Base-by-base conservation (phyloP, 2,888 invertebrate genomes). In the Hypena proboscidalis region DNA sequence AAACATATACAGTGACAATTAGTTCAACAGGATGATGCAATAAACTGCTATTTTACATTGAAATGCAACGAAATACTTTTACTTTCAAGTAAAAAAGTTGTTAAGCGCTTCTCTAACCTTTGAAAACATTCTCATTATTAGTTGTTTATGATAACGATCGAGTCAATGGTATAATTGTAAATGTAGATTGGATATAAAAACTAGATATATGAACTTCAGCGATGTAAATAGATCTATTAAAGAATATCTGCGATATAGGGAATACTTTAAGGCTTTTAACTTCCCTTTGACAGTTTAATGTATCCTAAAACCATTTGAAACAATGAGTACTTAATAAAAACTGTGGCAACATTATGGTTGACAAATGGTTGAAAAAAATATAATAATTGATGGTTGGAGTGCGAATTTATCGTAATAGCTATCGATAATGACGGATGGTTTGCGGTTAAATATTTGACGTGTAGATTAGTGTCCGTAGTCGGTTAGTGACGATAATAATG, bases 361-460 rank as follows among this genome's bases (percentile, higher is more conserved):
- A 88, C 83, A 83, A 86, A 87, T 83, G 77, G 77, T 67, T 73
- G 70, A 80, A 84, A 82, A 80, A 81, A 36, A 72, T 62, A 66
- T 61, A 50, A 74, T 82, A 85, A 85, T 85, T 85, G 77, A 72
- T 73, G 70, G 67, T 70, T 63, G 78, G 79, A 59, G 80, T 73
- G 80, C 75, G 77, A 83, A 85, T 85, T 83, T 83, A 78, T 80
- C 70, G 72, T 67, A 75, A 76, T 70, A 69, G 70, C 70, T 61
- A 70, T 78, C 78, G 71, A 83, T 79, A 75, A 76, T 83, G 81
- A 84, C 68, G 58, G 73, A 83, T 74, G 66, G 62, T 47, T 69
- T 68, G 71, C 58, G 62, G 72, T 72, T 65, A 65, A 70, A 57
- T 71, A 74, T 77, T 79, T 76, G 75, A 68, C 67, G 73, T 52